phyloP scores from a whole-genome alignment of 1,140 invertebrate species.

The Magallana ariakensis region DNA sequence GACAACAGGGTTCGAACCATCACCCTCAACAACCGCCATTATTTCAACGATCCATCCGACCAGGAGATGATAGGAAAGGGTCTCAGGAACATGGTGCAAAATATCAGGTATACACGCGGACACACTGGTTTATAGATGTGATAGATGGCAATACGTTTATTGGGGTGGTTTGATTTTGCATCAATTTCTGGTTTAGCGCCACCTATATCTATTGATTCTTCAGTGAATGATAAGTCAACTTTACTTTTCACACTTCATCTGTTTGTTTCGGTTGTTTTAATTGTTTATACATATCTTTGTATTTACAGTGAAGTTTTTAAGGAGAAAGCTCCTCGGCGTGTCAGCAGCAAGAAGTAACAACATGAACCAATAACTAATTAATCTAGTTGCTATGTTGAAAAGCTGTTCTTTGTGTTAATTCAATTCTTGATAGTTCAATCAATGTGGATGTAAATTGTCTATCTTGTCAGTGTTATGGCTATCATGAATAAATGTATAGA shows the following conservation, averaged over 20 bases:
- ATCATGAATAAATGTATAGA: too few species aligned
- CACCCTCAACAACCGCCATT: conserved; percentile 41
- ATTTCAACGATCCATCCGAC: conserved; percentile 19
- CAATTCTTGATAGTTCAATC: too few species aligned
- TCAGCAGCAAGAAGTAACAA: neutral
- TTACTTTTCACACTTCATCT: neutral
- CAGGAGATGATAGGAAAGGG: conserved; percentile 43
- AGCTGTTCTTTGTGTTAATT: too few species aligned
- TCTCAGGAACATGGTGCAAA: conserved; percentile 31
- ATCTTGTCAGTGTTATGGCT: too few species aligned
- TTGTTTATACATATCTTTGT: neutral
- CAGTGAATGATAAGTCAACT: too few species aligned
- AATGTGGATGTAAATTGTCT: too few species aligned
- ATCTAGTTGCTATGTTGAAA: too few species aligned
- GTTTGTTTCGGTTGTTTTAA: neutral
- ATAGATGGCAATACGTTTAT: neutral
- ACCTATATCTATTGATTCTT: neutral
- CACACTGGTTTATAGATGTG: neutral
- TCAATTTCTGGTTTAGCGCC: neutral
- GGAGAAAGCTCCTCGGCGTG: neutral
- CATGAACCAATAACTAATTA: too few species aligned
- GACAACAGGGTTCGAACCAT: conserved; percentile 31
- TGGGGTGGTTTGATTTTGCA: neutral
- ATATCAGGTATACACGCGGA: neutral
- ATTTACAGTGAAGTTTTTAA: neutral